Percentiles rank a stretch among this genome's conserved stretches.
Conservation (phyloP, 1,140 invertebrate species). For the Drosophila carrolli region DNA sequence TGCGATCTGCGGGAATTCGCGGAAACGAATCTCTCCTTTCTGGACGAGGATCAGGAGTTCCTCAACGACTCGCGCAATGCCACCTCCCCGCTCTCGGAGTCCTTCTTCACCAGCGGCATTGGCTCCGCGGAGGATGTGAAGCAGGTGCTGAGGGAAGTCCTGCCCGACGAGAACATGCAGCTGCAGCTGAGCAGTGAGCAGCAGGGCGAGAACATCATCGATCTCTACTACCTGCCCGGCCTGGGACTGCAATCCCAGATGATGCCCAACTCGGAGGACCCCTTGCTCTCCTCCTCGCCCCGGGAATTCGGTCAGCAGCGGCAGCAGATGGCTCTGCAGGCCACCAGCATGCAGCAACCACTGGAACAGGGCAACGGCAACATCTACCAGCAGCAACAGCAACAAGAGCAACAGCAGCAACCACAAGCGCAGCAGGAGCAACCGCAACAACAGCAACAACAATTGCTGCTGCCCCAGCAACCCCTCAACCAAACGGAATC, state of each 20-base stretch:
- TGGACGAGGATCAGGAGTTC: conserved; percentile 84
- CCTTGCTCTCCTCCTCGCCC: conserved; percentile 91
- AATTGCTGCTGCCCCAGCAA: conserved; percentile 33
- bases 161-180: conserved; percentile 89
- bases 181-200: conserved; percentile 67
- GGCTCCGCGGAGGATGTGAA: conserved; percentile 93
- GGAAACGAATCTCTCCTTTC: conserved; percentile 80
- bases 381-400: conserved; percentile 27
- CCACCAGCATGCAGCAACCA: conserved; percentile 33
- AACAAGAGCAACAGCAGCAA: conserved; percentile 16
- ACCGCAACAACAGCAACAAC: conserved; percentile 17
- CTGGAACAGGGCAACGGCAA: conserved; percentile 27
- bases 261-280: conserved; percentile 94
- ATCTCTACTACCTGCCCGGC: conserved; percentile 82
- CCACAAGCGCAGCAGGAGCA: conserved; percentile 23
- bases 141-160: conserved; percentile 91
- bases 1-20: conserved; percentile 81
- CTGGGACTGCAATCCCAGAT: conserved; percentile 88
- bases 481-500: conserved; percentile 22
- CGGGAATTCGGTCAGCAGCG: conserved; percentile 89
- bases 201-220: conserved; percentile 78
- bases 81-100: conserved; percentile 90
- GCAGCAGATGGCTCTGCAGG: conserved; percentile 30
- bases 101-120: conserved; percentile 94
- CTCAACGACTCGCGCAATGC: conserved; percentile 87